Percentiles rank a stretch among this genome's conserved stretches.
phyloP scores from a whole-genome alignment of 1,140 invertebrate species.

The Papilio dardanus region DNA sequence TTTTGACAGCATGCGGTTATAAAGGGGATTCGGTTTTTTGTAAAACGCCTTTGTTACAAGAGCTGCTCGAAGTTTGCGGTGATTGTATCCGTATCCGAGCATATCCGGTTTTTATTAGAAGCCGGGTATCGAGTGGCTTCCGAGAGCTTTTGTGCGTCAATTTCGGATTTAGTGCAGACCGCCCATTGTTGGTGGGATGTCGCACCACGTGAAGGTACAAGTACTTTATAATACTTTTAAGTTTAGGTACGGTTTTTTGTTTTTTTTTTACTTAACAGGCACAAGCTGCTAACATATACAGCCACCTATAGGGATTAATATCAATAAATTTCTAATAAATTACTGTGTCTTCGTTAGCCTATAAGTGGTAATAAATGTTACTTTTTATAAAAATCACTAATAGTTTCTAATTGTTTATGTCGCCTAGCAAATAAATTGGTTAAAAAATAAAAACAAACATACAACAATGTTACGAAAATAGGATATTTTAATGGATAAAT shows the following conservation, averaged over 20 bases:
- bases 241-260: neutral
- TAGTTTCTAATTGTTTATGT: neutral
- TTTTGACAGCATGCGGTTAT: constrained; percentile 35
- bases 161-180: constrained; percentile 55
- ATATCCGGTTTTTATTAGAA: constrained; percentile 79
- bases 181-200: constrained; percentile 62
- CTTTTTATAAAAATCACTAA: no score
- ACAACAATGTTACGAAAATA: neutral
- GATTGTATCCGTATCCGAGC: constrained; percentile 62
- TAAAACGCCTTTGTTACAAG: constrained; percentile 27
- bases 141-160: constrained; percentile 63
- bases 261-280: neutral
- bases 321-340: neutral
- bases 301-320: neutral
- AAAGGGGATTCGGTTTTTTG: constrained; percentile 40
- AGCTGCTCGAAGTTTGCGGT: constrained; percentile 54
- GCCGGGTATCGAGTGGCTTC: constrained; percentile 72
- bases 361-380: no score
- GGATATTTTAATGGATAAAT: neutral
- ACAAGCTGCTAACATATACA: neutral
- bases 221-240: constrained; percentile 31
- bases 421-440: neutral
- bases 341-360: no score
- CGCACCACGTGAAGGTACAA: constrained; percentile 53
- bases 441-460: neutral